Evolutionary conservation across 1,140 invertebrate species (phyloP).

Genomic region (Brachionus rubens): DNA sequence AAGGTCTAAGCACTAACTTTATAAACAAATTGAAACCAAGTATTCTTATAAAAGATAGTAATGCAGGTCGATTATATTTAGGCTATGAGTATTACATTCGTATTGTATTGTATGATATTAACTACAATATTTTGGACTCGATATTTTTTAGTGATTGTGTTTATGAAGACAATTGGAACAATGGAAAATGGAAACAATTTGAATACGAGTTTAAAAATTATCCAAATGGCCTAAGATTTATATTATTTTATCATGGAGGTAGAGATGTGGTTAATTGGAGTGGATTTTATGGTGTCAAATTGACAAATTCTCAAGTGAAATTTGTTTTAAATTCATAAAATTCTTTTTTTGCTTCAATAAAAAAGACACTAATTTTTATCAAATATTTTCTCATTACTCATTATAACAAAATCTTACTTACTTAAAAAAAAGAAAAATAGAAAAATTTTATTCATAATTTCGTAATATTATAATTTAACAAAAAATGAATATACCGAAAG

Average conservation of each 20-base stretch:
- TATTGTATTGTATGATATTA: neutral
- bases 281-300: constrained; percentile 6
- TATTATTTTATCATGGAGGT: neutral
- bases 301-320: constrained; percentile 6
- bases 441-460: neutral
- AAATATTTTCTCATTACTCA: too few species aligned
- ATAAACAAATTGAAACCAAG: neutral
- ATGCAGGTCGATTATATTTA: constrained; percentile 18
- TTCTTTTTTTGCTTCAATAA: too few species aligned
- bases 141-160: neutral
- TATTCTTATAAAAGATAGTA: neutral
- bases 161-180: constrained; percentile 3
- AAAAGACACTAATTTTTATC: too few species aligned
- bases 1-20: neutral
- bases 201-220: neutral
- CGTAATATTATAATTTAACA: neutral
- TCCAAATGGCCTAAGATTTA: neutral
- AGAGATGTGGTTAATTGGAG: constrained; percentile 7
- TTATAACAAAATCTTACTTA: too few species aligned
- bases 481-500: neutral
- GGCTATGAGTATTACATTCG: constrained; percentile 9
- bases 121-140: neutral
- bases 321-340: too few species aligned
- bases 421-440: neutral
- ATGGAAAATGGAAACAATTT: constrained; percentile 28